These are phyloP conservation scores for Propithecus deckenii DNA, from an alignment of 2,797 vertebrate species.

Conservation along the genomic window DNA sequence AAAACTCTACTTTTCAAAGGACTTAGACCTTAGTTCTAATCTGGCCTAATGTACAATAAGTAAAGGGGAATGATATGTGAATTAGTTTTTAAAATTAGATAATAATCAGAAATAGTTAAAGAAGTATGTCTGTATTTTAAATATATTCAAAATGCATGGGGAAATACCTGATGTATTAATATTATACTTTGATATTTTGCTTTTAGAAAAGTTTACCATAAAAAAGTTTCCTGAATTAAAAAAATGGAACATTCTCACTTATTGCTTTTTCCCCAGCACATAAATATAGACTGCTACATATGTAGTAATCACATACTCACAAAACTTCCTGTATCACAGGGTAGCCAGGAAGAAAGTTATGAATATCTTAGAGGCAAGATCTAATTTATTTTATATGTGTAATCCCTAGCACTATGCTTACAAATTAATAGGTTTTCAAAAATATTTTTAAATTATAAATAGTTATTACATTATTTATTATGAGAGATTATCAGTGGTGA, in stretches of 20 bases:
- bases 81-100: background rate
- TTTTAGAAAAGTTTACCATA: background rate
- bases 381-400: background rate
- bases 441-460: background rate
- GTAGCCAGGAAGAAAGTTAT: background rate
- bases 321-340: background rate
- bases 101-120: background rate
- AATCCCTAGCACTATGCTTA: background rate
- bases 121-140: background rate
- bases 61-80: background rate
- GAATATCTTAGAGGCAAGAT: background rate
- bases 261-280: background rate
- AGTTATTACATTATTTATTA: background rate
- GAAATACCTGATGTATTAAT: too few relatives aligned
- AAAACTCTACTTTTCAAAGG: background rate
- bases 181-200: background rate
- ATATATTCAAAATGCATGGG: background rate
- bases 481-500: background rate
- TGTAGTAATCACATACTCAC: background rate
- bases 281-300: background rate
- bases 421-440: background rate
- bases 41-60: background rate
- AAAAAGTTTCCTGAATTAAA: background rate
- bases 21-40: background rate
- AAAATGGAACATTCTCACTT: background rate